A percentile compares a stretch with the other conserved stretches of the same genome.
phyloP scores from a whole-genome alignment of 2,113 vertebrate species.

The Porphyrio hochstetteri region DNA sequence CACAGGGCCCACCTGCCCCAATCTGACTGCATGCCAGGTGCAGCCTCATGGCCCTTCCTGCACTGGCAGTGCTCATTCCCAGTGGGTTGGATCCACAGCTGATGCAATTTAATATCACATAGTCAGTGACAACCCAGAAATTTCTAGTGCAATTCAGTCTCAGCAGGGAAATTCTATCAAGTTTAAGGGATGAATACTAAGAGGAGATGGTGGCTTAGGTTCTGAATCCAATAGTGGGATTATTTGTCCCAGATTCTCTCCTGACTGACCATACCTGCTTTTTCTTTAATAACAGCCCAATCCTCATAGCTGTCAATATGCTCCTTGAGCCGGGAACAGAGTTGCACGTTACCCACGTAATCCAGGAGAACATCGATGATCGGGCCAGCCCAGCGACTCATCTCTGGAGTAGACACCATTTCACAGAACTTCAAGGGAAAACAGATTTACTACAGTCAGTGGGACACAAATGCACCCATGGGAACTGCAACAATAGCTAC shows the following conservation, averaged over 20 bases:
- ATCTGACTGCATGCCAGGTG: background rate
- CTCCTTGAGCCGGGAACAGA: conserved; percentile 87
- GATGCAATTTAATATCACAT: background rate
- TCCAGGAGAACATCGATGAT: conserved; percentile 92
- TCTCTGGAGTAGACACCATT: conserved; percentile 84
- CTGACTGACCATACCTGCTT: conserved; percentile 81
- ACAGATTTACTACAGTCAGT: background rate
- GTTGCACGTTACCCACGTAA: conserved; percentile 87
- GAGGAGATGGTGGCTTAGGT: background rate
- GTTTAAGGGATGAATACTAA: background rate
- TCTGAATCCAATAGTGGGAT: background rate
- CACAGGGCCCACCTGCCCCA: rapidly evolving
- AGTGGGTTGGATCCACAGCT: background rate
- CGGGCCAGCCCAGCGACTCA: conserved; percentile 86
- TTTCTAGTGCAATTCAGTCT: background rate
- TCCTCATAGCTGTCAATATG: conserved; percentile 88
- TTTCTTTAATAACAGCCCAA: conserved; percentile 86
- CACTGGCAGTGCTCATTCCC: background rate
- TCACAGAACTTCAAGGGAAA: conserved; percentile 88
- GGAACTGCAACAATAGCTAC: background rate
- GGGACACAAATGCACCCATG: background rate
- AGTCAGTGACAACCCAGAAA: background rate
- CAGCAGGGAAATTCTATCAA: background rate
- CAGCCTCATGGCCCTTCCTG: background rate
- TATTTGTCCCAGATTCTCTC: background rate